These are phyloP conservation scores for human (Homo sapiens) DNA, from an alignment of 2,113 vertebrate species.

Conservation along the genomic window DNA sequence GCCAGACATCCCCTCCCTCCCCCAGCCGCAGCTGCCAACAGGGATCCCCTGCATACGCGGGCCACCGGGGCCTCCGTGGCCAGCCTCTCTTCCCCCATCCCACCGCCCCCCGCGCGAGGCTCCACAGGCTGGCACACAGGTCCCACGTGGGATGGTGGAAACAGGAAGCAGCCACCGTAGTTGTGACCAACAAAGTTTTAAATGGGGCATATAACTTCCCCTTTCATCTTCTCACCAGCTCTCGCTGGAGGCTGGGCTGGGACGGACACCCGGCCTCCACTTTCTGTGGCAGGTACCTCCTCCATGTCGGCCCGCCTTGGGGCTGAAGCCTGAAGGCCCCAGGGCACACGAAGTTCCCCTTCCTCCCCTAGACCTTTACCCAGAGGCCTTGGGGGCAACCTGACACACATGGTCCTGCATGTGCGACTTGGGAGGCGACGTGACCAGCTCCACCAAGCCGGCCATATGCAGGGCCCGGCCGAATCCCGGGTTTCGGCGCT, in stretches of 20 bases:
- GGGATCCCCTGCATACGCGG: conserved; percentile 23
- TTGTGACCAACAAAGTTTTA: conserved; percentile 70
- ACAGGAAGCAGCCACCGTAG: conserved; percentile 65
- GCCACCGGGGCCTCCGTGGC: background rate
- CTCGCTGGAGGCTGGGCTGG: background rate
- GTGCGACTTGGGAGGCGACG: background rate
- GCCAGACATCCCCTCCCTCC: background rate
- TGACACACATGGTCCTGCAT: background rate
- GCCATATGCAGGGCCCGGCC: background rate
- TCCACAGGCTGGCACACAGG: background rate
- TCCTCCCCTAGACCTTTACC: background rate
- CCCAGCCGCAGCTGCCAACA: conserved; percentile 5
- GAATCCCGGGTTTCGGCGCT: background rate
- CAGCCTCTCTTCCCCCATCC: background rate
- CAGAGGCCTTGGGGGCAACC: background rate
- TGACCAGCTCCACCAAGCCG: background rate
- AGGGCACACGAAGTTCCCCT: background rate
- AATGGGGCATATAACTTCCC: conserved; percentile 62
- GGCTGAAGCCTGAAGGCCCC: background rate
- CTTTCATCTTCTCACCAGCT: conserved; percentile 61
- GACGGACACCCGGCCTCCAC: background rate
- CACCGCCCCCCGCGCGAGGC: too few species aligned
- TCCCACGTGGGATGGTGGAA: background rate
- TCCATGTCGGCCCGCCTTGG: background rate
- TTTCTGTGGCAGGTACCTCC: background rate